Evolutionary conservation across 2,888 invertebrate species (phyloP), one percentile per base, ranked within the genome.

Genomic region (Microctonus hyperodae): DNA sequence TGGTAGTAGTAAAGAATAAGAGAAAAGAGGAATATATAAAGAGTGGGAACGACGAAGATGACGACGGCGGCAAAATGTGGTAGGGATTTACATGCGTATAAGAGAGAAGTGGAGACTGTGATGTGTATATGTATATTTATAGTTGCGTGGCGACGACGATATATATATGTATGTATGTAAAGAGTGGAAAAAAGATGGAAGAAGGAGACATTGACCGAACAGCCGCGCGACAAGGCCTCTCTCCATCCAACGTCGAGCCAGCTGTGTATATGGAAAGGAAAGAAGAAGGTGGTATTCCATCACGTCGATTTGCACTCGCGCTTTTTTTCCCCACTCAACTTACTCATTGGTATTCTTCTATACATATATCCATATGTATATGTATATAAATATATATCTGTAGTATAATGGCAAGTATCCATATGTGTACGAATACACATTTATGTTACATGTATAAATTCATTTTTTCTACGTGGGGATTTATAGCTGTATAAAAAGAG

Each of bases 151-250:
- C 28, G 35, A 35, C 22, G 60, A 44, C n/a, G n/a, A n/a, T n/a
- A n/a, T n/a, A n/a, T n/a, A n/a, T n/a, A n/a, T n/a, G n/a, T n/a
- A n/a, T 50, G 57, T 35, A 23, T n/a, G 59, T 35, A 48, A 55
- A 40, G 64, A 70, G 74, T 70, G 70, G 68, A 67, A 71, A 63
- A 70, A 73, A 73, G 77, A 78, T 72, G 76, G 74, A 78, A 76
- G 74, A 31, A 78, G 75, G 78, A 84, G 84, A 84, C 81, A 82
- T 82, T 82, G 83, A 84, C 83, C 83, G 84, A 83, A 80, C 79
- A 81, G 78, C 78, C 80, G 79, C 78, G 76, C 79, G 80, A 79
- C 80, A 78, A 79, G 79, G 78, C 78, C 78, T 78, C 71, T 63
- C 51, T 64, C 67, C 40, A 73, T 78, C 79, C 81, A 81, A 81